phyloP scores from a whole-genome alignment of 2,888 invertebrate genomes.

The Scotopteryx bipunctaria region DNA sequence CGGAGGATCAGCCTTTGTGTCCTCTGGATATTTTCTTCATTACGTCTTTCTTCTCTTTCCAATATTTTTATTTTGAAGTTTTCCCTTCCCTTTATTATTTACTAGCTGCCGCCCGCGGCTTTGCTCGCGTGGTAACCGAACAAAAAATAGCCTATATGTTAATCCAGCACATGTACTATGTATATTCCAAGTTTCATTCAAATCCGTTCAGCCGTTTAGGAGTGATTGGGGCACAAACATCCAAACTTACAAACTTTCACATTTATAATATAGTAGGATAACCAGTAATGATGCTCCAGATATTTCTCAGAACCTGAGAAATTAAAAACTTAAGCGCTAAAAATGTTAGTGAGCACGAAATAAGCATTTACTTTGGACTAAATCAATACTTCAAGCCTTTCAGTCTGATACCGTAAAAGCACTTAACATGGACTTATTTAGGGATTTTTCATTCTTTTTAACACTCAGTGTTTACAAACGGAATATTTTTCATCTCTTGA shows the following conservation, averaged over 20 bases:
- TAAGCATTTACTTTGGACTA: constrained; percentile 1
- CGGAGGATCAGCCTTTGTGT: constrained; percentile 31
- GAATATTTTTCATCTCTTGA: background rate
- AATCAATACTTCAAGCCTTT: constrained; percentile 7
- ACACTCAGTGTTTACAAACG: constrained; percentile 6
- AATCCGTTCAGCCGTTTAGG: no score
- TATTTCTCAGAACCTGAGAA: no score
- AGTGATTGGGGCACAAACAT: no score
- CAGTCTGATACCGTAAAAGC: constrained; percentile 7
- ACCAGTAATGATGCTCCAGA: no score
- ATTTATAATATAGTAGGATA: no score
- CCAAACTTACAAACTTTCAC: no score
- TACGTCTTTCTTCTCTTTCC: constrained; percentile 33
- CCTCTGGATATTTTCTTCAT: constrained; percentile 32
- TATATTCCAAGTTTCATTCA: no score
- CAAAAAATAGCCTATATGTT: no score
- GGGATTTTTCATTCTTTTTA: constrained; percentile 9
- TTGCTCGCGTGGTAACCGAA: no score
- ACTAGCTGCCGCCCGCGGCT: no score
- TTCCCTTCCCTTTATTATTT: no score
- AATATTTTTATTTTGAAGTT: constrained; percentile 28
- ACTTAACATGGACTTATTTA: constrained; percentile 6
- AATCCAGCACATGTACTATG: no score
- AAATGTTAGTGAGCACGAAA: constrained; percentile 10
- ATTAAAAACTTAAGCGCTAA: background rate